Evolutionary conservation across 2,888 invertebrate genomes (phyloP).

Genomic region (Yponomeuta plumbellus): DNA sequence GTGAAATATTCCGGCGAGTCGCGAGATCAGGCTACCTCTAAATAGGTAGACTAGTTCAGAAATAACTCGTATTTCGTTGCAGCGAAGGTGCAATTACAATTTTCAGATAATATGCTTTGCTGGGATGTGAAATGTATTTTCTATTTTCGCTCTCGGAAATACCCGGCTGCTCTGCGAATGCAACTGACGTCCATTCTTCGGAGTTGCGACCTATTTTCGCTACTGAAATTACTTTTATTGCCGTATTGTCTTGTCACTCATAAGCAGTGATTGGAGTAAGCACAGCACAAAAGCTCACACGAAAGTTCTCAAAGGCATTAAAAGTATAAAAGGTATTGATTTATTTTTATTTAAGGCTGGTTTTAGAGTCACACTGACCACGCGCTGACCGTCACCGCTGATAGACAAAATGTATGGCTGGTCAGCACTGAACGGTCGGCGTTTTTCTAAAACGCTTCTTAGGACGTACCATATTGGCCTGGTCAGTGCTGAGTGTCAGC

Average conservation of each 20-base stretch:
- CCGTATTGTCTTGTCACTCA: not conserved
- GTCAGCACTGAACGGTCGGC: too few relatives aligned
- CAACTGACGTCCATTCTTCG: slow-evolving; percentile 4
- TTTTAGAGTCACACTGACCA: too few relatives aligned
- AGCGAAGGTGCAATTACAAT: not conserved
- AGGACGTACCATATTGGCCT: too few relatives aligned
- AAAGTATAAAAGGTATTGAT: too few relatives aligned
- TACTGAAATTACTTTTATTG: not conserved
- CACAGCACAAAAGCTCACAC: too few relatives aligned
- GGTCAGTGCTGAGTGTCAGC: too few relatives aligned
- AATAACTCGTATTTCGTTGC: not conserved
- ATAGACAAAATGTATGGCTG: too few relatives aligned
- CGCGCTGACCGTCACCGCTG: too few relatives aligned
- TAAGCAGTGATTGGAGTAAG: not conserved
- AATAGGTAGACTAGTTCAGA: not conserved
- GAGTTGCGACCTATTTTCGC: not conserved
- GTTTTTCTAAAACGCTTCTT: too few relatives aligned
- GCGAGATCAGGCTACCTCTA: not conserved
- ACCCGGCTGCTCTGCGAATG: not conserved
- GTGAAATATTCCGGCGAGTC: not conserved
- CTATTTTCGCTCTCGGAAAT: slow-evolving; percentile 4
- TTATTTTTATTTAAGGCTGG: too few relatives aligned
- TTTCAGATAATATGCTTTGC: not conserved
- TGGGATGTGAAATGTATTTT: slow-evolving; percentile 3
- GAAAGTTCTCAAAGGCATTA: too few relatives aligned